A percentile compares a stretch with the other conserved stretches of the same genome.
Evolutionary conservation across 2,888 invertebrate species (phyloP).

Genomic region (Andrena fulva): DNA sequence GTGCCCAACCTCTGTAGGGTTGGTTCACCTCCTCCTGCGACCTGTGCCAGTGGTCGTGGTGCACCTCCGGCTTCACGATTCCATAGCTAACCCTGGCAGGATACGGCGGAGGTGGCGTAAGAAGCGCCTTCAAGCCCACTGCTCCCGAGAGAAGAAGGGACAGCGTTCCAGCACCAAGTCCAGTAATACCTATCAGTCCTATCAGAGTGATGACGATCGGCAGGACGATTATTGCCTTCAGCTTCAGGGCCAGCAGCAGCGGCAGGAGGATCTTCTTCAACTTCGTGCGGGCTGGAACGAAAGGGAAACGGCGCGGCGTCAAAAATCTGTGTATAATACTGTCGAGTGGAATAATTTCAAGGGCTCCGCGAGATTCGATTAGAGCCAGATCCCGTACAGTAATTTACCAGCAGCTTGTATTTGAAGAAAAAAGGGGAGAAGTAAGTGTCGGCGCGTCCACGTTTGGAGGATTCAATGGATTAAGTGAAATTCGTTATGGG

Average conservation of each 20-base stretch:
- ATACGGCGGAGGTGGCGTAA: slow-evolving; percentile 78
- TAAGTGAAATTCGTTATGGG: slow-evolving; percentile 52
- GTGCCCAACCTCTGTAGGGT: slow-evolving; percentile 81
- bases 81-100: slow-evolving; percentile 81
- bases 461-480: slow-evolving; percentile 25
- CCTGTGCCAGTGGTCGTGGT: slow-evolving; percentile 83
- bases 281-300: slow-evolving; percentile 86
- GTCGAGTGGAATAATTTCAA: background rate
- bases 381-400: background rate
- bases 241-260: slow-evolving; percentile 87
- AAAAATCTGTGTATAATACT: background rate
- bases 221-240: slow-evolving; percentile 88
- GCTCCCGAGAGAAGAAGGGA: slow-evolving; percentile 87
- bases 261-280: slow-evolving; percentile 88
- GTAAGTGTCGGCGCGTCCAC: background rate
- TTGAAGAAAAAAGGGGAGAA: background rate
- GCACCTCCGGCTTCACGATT: slow-evolving; percentile 80
- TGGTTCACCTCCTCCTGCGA: slow-evolving; percentile 81
- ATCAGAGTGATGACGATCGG: slow-evolving; percentile 87
- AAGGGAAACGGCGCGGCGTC: slow-evolving; percentile 7
- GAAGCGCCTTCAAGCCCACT: slow-evolving; percentile 80
- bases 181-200: slow-evolving; percentile 89
- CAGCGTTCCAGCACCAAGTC: slow-evolving; percentile 87
- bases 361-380: background rate
- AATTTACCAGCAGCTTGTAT: background rate